These are phyloP conservation scores for Hyalella azteca DNA, from an alignment of 2,888 invertebrate genomes.

Conservation along the genomic window DNA sequence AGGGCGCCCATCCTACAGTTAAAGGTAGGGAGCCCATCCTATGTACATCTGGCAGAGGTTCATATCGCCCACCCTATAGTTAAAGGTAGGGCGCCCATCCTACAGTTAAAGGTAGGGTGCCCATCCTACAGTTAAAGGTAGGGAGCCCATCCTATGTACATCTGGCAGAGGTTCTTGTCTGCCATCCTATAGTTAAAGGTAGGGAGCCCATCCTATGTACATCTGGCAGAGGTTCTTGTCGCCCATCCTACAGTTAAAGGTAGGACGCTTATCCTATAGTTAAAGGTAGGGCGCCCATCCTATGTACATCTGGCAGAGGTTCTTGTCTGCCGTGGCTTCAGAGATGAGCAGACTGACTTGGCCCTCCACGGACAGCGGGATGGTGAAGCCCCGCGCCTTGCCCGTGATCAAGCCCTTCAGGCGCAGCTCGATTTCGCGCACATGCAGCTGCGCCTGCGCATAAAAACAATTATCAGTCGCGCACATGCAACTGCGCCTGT, in stretches of 20 bases:
- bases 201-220: slow-evolving; percentile 97
- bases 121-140: slow-evolving; percentile 71
- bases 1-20: too few relatives aligned
- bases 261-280: too few relatives aligned
- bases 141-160: slow-evolving; percentile 97
- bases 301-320: slow-evolving; percentile 93
- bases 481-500: too few relatives aligned
- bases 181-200: slow-evolving; percentile 69
- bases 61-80: too few relatives aligned
- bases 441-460: slow-evolving; percentile 77
- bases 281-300: slow-evolving; percentile 93
- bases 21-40: too few relatives aligned
- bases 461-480: too few relatives aligned
- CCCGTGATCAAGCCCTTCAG: slow-evolving; percentile 77
- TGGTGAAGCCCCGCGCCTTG: slow-evolving; percentile 61
- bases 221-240: slow-evolving; percentile 89
- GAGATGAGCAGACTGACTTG: slow-evolving; percentile 90
- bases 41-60: too few relatives aligned
- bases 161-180: slow-evolving; percentile 87
- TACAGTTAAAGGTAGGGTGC: too few relatives aligned
- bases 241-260: too few relatives aligned
- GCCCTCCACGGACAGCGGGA: slow-evolving; percentile 88
- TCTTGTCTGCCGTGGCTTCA: slow-evolving; percentile 86
- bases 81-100: too few relatives aligned
- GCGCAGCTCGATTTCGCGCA: slow-evolving; percentile 82